Base-by-base conservation (phyloP, 2,888 invertebrate genomes). In the Agrotis segetum region DNA sequence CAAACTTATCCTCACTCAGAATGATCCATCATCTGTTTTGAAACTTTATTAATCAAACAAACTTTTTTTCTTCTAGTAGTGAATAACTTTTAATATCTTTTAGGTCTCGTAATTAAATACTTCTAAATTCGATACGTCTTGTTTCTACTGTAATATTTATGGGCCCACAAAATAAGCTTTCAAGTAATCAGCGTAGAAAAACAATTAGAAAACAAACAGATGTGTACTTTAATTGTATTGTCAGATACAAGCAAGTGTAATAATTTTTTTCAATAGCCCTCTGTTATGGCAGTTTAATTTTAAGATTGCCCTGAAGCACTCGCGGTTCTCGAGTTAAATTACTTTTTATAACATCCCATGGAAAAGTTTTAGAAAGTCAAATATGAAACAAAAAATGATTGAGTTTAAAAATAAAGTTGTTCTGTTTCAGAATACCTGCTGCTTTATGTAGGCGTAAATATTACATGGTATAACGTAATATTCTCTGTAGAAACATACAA, bases 151-250 rank as follows among this genome's bases (percentile, higher is more conserved):
- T 24, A 24, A 24, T 47, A 11, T 13, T 6, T 58, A 50, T 19
- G 40, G 34, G 50, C 19, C 29, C 19, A 44, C 21, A 49, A 19
- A 61, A 34, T 47, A 53, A 24, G 13, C 59, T 72, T 52, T 16
- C 17, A 71, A 61, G 47, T 58, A 62, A 62, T 66, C n/a, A 71
- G 14, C 19, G 66, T 67, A 21, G 67, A 60, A 66, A 80, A 67
- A 46, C 60, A 64, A 64, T 67, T 49, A 74, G 34, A 24, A 47
- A 44, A 53, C 24, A 29, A 63, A 68, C 74, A 80, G 65, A 67
- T 82, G 74, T 69, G 60, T 50, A 55, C 44, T 29, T 55, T 73
- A 81, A 76, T 80, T 68, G 58, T 66, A 52, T 61, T 81, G 76
- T 73, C 81, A 80, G 55, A 58, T 13, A 64, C 60, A 71, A 52